Conservation (phyloP, 2,888 invertebrate genomes). For the Trichogramma dendrolimi region DNA sequence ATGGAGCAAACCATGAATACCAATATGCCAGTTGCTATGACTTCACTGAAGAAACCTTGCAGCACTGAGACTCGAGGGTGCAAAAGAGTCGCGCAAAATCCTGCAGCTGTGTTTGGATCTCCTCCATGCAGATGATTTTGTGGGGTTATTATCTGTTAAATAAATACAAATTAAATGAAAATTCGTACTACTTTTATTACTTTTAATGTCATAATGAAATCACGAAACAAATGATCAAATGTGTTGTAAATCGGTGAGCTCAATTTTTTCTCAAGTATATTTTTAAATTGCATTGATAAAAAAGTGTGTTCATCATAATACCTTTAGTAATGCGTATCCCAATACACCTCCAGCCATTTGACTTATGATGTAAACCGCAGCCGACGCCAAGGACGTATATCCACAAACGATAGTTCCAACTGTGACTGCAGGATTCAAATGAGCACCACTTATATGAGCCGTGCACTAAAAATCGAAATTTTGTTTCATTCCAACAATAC, state of each 20-base stretch:
- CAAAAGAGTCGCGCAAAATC: constrained; percentile 39
- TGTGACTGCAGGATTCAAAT: constrained; percentile 74
- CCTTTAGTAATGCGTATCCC: constrained; percentile 69
- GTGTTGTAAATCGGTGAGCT: neutral
- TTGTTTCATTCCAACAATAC: neutral
- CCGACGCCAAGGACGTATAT: constrained; percentile 56
- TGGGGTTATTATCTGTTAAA: constrained; percentile 44
- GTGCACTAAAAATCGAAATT: constrained; percentile 56
- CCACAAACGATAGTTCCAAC: constrained; percentile 63
- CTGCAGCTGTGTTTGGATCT: neutral
- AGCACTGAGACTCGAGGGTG: constrained; percentile 31
- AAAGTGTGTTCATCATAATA: constrained; percentile 32
- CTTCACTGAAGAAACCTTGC: constrained; percentile 63
- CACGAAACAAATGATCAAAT: neutral
- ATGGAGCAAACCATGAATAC: constrained; percentile 65
- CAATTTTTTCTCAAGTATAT: neutral
- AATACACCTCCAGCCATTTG: constrained; percentile 65
- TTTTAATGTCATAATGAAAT: neutral
- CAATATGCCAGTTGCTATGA: constrained; percentile 62
- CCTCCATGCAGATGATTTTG: constrained; percentile 29
- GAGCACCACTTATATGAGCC: constrained; percentile 74
- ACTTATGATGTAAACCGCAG: constrained; percentile 60
- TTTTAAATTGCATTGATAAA: neutral
- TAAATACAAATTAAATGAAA: neutral
- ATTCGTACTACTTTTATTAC: no score